phyloP scores from a whole-genome alignment of 2,888 invertebrate species.

The Caenorhabditis becei region DNA sequence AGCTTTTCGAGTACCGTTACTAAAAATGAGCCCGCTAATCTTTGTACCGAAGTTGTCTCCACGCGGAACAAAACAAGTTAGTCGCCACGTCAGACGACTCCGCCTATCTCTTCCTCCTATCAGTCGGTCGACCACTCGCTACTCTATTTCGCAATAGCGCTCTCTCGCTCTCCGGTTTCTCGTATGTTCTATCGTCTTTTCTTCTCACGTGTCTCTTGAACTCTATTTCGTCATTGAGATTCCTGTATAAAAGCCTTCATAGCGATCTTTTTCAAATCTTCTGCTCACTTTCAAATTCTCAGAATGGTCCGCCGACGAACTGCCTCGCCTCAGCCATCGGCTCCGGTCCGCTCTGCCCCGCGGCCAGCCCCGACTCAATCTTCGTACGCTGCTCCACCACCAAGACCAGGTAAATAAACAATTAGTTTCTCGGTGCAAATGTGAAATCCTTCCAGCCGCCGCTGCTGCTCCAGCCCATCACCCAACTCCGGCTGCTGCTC shows the following conservation, averaged over 20 bases:
- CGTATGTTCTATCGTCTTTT: constrained; percentile 2
- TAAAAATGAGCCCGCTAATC: not conserved
- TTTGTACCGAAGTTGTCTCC: not conserved
- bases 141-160: constrained; percentile 37
- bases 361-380: constrained; percentile 50
- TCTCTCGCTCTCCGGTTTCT: constrained; percentile 21
- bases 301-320: constrained; percentile 78
- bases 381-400: constrained; percentile 48
- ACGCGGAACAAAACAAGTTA: constrained; percentile 5
- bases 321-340: constrained; percentile 76
- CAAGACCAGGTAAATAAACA: constrained; percentile 49
- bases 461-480: constrained; percentile 25
- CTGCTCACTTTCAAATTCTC: constrained; percentile 2
- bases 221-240: constrained; percentile 26
- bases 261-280: not conserved
- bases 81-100: not conserved
- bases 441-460: constrained; percentile 25
- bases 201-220: constrained; percentile 29
- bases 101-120: constrained; percentile 6
- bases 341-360: constrained; percentile 74
- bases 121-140: not conserved
- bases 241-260: constrained; percentile 13
- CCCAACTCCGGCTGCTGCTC: constrained; percentile 34
- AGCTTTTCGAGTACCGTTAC: not conserved
- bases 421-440: not conserved